Conservation (phyloP, 2,113 vertebrate genomes). For the Bungarus multicinctus region DNA sequence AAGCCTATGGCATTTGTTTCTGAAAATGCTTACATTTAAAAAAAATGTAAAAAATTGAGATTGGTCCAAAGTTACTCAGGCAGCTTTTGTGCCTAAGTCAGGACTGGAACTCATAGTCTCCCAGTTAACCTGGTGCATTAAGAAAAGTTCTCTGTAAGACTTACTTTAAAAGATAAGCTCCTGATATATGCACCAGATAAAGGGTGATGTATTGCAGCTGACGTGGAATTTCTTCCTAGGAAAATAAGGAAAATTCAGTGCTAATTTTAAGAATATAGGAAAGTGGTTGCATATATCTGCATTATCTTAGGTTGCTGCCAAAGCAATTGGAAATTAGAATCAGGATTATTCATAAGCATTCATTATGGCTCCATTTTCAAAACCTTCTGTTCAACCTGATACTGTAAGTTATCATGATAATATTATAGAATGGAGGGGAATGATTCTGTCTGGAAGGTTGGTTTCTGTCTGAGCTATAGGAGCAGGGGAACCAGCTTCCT, state of each 20-base stretch:
- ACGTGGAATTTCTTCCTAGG: constrained; percentile 91
- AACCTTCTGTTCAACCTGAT: not conserved
- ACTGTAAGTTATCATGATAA: not conserved
- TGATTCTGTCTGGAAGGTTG: not conserved
- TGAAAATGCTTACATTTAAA: not conserved
- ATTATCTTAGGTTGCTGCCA: not conserved
- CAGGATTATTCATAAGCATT: not conserved
- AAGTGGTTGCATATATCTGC: not conserved
- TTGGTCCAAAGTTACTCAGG: not conserved
- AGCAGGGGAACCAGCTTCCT: not conserved
- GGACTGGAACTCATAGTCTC: not conserved
- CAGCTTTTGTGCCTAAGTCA: not conserved
- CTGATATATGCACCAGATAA: constrained; percentile 88
- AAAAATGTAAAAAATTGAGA: not conserved
- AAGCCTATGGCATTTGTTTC: not conserved
- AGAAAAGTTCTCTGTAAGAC: constrained; percentile 38
- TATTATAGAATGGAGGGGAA: not conserved
- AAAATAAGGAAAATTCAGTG: constrained; percentile 12
- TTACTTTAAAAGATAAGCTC: constrained; percentile 96
- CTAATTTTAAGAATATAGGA: not conserved
- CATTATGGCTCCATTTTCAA: not conserved
- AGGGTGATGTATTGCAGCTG: constrained; percentile 89
- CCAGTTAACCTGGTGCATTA: fast-evolving
- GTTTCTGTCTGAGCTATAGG: not conserved
- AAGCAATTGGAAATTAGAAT: not conserved